A percentile compares a stretch with the other conserved stretches of the same genome.
Conservation (phyloP, 2,113 vertebrate genomes). For the Ptyas mucosa region DNA sequence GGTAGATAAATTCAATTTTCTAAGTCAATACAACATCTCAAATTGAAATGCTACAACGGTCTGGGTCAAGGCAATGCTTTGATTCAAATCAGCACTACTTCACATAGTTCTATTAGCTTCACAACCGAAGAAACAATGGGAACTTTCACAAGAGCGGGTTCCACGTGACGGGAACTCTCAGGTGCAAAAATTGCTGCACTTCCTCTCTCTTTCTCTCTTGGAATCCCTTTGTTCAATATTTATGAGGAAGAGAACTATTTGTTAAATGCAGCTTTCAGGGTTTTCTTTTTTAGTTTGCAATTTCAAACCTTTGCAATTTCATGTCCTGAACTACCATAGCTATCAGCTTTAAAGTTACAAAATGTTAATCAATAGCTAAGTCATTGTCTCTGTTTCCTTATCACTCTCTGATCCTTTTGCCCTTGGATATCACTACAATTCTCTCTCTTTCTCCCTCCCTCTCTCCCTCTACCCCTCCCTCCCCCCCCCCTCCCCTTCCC, state of each 20-base stretch:
- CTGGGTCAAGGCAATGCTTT: not conserved
- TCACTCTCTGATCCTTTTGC: not conserved
- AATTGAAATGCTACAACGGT: not conserved
- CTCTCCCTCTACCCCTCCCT: not conserved
- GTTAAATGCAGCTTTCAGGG: not conserved
- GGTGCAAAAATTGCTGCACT: not conserved
- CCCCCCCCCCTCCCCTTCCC: not conserved
- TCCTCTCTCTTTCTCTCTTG: not conserved
- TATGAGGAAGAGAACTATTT: not conserved
- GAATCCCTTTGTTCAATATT: not conserved
- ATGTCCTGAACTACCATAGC: not conserved
- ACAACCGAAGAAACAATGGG: not conserved
- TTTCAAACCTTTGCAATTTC: not conserved
- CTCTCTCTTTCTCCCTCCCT: not conserved
- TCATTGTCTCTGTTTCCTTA: not conserved
- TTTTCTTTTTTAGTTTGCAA: not conserved
- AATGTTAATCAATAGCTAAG: not conserved
- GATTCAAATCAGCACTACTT: not conserved
- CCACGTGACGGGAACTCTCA: not conserved
- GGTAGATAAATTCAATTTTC: not conserved
- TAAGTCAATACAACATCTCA: not conserved
- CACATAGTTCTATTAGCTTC: not conserved
- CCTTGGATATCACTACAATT: not conserved
- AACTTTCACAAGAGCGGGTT: not conserved
- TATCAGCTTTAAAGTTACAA: not conserved